phyloP scores from a whole-genome alignment of 2,888 invertebrate genomes.

The Pterostichus niger region DNA sequence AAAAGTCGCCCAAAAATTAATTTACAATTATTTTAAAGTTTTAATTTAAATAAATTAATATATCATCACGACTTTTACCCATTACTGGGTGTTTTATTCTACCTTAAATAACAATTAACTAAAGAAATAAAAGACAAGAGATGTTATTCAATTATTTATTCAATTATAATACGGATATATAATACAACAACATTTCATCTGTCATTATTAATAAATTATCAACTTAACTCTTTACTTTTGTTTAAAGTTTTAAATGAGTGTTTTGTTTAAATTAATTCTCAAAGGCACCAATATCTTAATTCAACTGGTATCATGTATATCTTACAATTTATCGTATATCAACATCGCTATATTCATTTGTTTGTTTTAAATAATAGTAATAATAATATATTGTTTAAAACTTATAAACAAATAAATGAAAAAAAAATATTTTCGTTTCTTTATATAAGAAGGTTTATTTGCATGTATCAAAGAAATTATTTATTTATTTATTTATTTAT shows the following conservation, averaged over 20 bases:
- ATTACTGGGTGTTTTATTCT: too few species aligned
- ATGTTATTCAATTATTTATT: conserved; percentile 71
- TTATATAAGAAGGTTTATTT: too few species aligned
- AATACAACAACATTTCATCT: conserved; percentile 75
- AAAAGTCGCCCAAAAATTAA: too few species aligned
- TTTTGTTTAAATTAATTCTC: conserved; percentile 59
- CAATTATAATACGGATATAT: conserved; percentile 76
- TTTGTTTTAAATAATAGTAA: neutral
- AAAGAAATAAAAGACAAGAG: too few species aligned
- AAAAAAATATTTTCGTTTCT: too few species aligned
- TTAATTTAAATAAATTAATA: too few species aligned
- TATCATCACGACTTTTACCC: too few species aligned
- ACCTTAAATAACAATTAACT: too few species aligned
- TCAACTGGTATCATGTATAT: conserved; percentile 63
- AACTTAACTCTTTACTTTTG: conserved; percentile 23
- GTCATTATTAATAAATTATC: conserved; percentile 47
- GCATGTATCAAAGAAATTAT: too few species aligned
- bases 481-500: too few species aligned
- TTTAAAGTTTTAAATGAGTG: neutral
- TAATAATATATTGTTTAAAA: neutral
- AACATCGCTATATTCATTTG: neutral
- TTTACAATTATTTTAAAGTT: too few species aligned
- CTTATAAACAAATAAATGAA: too few species aligned
- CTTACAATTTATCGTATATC: conserved; percentile 42
- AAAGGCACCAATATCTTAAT: conserved; percentile 64